Base-by-base conservation (phyloP, 2,797 vertebrate genomes). In the Rhinoraja longicauda region DNA sequence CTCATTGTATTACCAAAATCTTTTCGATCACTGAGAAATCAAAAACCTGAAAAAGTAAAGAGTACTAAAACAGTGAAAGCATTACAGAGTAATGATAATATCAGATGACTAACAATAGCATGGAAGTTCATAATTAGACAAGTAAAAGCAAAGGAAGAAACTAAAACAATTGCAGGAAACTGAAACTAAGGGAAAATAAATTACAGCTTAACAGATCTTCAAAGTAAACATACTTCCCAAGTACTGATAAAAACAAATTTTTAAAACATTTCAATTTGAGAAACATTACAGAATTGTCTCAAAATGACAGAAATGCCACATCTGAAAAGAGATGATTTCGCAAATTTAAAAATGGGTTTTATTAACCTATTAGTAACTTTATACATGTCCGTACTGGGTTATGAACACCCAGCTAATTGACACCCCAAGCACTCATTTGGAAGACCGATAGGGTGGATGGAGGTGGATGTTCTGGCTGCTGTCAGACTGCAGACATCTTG, bases 101-200 rank as follows among this genome's bases (percentile, higher is more conserved):
- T 13, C 70, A 29, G 26, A 75, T 92, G 90, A 45, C 39, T 57
- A 92, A 75, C 36, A 75, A 73, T 15, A 57, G 10, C 24, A 92
- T 45, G 39, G 39, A 73, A 73, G 26, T 29, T 92, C 70, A 57
- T 29, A 73, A 73, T 75, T 26, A 57, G 73, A 39, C 67, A 73
- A 73, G 24, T 73, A 73, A 91, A 53, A 91, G 64, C 90, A 72
- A 36, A 91, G 26, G 64, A 92, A 39, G 70, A 92, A 53, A 26
- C 26, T 13, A n/a, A 53, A 75, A 92, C 70, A 92, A 92, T 92
- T 57, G 26, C 21, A 75, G 90, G 90, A 92, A 92, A 75, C 70
- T n/a, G 21, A 88, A 67, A 88, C n/a, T n/a, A 88, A 19, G n/a
- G 64, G 24, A n/a, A 75, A 39, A 73, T 13, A 92, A 92, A 91